Percentiles rank a stretch among this genome's conserved stretches.
Conservation (phyloP, 2,113 vertebrate genomes). For the Varanus salvator region DNA sequence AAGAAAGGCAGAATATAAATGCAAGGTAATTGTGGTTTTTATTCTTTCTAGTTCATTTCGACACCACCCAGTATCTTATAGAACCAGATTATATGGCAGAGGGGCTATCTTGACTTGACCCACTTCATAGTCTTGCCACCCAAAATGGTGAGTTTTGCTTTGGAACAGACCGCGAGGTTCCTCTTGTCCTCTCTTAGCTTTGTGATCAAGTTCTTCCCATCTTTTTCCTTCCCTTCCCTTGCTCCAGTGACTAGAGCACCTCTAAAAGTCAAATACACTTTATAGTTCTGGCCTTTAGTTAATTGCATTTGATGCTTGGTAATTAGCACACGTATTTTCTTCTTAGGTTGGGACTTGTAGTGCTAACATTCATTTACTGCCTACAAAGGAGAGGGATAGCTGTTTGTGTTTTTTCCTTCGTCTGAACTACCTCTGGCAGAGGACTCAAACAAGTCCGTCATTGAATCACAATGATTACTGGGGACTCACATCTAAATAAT, state of each 20-base stretch:
- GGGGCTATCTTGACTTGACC: background rate
- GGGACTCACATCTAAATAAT: constrained; percentile 70
- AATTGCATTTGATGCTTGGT: background rate
- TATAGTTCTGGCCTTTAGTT: constrained; percentile 2
- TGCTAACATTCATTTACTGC: constrained; percentile 47
- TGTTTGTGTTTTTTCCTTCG: constrained; percentile 24
- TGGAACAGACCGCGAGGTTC: background rate
- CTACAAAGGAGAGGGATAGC: constrained; percentile 46
- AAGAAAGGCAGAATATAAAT: too few species aligned
- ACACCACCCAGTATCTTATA: too few species aligned
- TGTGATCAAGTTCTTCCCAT: background rate
- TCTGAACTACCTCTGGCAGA: constrained; percentile 67
- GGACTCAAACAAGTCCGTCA: constrained; percentile 51
- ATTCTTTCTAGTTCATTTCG: too few species aligned
- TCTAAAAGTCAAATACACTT: background rate
- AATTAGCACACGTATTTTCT: constrained; percentile 37
- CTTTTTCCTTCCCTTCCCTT: background rate
- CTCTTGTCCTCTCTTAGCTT: background rate
- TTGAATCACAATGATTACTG: constrained; percentile 66
- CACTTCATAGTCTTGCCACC: background rate
- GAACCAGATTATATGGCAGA: background rate
- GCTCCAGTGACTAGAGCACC: background rate
- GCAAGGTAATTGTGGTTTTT: too few species aligned
- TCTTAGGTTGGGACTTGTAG: constrained; percentile 13
- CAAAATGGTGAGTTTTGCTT: background rate